Evolutionary conservation across 2,113 vertebrate species (phyloP), one percentile per base, ranked within the genome.

Genomic region (Oncorhynchus tshawytscha): DNA sequence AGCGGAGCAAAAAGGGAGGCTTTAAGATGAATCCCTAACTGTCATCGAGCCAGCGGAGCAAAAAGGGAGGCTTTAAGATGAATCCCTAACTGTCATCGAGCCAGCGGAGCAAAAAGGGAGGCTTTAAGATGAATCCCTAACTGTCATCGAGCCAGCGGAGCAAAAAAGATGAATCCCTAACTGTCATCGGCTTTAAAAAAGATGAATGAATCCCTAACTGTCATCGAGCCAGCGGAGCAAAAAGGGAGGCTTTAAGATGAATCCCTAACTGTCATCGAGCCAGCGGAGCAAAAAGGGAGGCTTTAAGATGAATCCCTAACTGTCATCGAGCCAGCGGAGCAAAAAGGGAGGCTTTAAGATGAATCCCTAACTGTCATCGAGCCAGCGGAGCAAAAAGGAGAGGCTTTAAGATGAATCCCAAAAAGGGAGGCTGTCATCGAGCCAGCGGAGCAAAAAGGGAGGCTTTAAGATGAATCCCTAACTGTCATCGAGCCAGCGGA

Each of bases 401-500:
- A n/a, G n/a, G n/a, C 69, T 64, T 81, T 77, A 71, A 73, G 76
- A 71, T 67, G 66, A 75, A 76, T 79, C 75, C 74, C 78, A 75
- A 45, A 78, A n/a, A n/a, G n/a, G n/a, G n/a, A n/a, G n/a, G n/a
- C 80, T 69, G 65, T 72, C 67, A 73, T 64, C 34, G 66, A 51
- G 71, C 34, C 69, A 87, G 87, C 87, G 81, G 89, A 73, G 69
- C 45, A 54, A 67, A 79, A 67, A 54, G 8, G 39, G 8, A 75
- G 80, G n/a, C 69, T 64, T 81, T 77, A 71, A 73, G 76, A 71
- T 67, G 66, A 75, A 76, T 79, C 75, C 74, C 78, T 77, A 45
- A 78, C 80, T 69, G 65, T 72, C 67, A 73, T 64, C 34, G 66
- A 51, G 71, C 34, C 69, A 87, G 87, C 87, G 81, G 89, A 73